phyloP scores from a whole-genome alignment of 2,113 vertebrate genomes.

The Oreochromis tanganicae region DNA sequence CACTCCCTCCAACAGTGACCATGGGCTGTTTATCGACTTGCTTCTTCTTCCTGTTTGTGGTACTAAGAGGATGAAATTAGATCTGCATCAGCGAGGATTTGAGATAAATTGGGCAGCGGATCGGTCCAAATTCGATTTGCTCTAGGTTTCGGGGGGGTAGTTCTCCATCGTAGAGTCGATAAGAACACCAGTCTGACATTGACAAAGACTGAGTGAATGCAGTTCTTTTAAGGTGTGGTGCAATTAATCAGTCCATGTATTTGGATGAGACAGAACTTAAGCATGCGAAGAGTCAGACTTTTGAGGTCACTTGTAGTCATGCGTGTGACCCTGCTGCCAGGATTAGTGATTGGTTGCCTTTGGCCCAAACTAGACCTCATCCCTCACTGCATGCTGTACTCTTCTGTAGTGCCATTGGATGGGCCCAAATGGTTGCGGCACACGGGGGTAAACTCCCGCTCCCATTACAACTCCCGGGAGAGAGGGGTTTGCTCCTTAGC shows the following conservation, averaged over 20 bases:
- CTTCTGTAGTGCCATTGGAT: background rate
- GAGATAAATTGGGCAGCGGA: constrained; percentile 66
- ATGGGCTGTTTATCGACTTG: constrained; percentile 61
- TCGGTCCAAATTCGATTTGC: constrained; percentile 57
- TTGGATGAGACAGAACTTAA: background rate
- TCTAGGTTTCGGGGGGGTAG: constrained; percentile 4
- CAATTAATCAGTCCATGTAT: background rate
- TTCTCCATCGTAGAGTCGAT: constrained; percentile 13
- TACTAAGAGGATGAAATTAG: constrained; percentile 70
- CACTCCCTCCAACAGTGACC: constrained; percentile 29
- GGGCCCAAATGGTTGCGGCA: constrained; percentile 26
- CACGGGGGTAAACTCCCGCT: constrained; percentile 43
- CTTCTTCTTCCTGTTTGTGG: constrained; percentile 66
- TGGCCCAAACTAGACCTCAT: background rate
- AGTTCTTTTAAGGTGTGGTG: background rate
- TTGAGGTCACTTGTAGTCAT: background rate
- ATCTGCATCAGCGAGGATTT: constrained; percentile 61
- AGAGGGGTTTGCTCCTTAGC: constrained; percentile 36
- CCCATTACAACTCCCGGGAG: constrained; percentile 63
- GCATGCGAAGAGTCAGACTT: background rate
- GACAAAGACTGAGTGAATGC: background rate
- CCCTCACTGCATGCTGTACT: background rate
- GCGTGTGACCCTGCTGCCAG: background rate
- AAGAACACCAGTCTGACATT: background rate
- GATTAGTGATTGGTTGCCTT: background rate